phyloP scores from a whole-genome alignment of 1,140 invertebrate genomes.

The Cotesia glomerata region DNA sequence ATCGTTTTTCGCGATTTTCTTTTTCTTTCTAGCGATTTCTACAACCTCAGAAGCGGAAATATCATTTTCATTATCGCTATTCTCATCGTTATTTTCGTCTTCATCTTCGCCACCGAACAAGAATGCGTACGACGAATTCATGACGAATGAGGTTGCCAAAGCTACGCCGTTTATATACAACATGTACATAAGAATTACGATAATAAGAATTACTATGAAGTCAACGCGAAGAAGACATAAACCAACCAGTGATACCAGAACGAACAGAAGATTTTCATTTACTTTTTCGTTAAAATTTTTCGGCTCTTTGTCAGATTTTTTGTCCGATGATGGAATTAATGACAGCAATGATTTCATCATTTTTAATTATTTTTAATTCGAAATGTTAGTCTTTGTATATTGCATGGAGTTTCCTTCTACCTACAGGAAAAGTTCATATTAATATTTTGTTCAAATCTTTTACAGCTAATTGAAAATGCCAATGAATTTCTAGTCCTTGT shows the following conservation, averaged over 20 bases:
- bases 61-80: neutral
- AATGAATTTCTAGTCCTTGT: no score
- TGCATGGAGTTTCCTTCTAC: no score
- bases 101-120: neutral
- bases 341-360: no score
- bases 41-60: neutral
- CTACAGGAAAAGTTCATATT: no score
- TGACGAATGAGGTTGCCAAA: neutral
- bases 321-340: no score
- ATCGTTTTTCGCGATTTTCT: neutral
- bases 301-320: no score
- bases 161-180: neutral
- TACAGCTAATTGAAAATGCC: no score
- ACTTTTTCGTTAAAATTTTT: neutral
- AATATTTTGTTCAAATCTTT: no score
- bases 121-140: neutral
- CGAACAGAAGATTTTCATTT: neutral
- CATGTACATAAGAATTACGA: neutral
- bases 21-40: neutral
- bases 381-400: no score
- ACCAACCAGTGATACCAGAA: neutral
- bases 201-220: neutral
- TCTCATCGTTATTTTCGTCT: neutral
- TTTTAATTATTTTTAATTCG: no score
- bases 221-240: neutral